Percentiles rank a stretch among this genome's conserved stretches.
Evolutionary conservation across 2,113 vertebrate genomes (phyloP).

Genomic region (Psittacara wagleri): DNA sequence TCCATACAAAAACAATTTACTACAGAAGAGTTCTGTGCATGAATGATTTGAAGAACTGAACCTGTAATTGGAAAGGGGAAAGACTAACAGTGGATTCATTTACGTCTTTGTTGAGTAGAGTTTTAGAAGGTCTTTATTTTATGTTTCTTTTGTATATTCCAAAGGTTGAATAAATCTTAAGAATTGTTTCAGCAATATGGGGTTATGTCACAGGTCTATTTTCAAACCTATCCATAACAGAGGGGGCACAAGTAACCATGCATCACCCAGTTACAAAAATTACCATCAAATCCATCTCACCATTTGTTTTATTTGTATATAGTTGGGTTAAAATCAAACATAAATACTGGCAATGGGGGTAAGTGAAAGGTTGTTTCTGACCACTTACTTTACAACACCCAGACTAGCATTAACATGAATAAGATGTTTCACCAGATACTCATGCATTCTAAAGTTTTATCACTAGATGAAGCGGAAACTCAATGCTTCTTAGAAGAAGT

Average conservation of each 20-base stretch:
- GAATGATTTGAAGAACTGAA: neutral
- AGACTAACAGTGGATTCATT: neutral
- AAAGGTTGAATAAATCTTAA: constrained; percentile 23
- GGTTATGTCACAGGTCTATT: constrained; percentile 1
- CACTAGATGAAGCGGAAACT: constrained; percentile 45
- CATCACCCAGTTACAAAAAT: neutral
- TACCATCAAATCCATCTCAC: neutral
- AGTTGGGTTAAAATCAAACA: constrained; percentile 1
- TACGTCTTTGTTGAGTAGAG: neutral
- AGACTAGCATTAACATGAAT: constrained; percentile 40
- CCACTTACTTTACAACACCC: neutral
- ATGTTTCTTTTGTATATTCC: neutral
- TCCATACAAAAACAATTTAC: neutral
- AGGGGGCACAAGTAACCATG: neutral
- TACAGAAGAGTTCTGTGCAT: neutral
- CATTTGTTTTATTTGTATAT: constrained; percentile 4
- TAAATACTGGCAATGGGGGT: neutral
- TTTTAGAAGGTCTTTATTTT: neutral
- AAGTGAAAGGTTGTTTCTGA: neutral
- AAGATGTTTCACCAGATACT: constrained; percentile 49
- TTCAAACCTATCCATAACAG: constrained; percentile 15
- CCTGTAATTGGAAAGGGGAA: neutral
- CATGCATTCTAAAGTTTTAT: constrained; percentile 51
- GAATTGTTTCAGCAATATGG: neutral
- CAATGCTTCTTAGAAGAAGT: constrained; percentile 57